Evolutionary conservation across 2,888 invertebrate species (phyloP), one percentile per base, ranked within the genome.

Genomic region (Helleia helle): DNA sequence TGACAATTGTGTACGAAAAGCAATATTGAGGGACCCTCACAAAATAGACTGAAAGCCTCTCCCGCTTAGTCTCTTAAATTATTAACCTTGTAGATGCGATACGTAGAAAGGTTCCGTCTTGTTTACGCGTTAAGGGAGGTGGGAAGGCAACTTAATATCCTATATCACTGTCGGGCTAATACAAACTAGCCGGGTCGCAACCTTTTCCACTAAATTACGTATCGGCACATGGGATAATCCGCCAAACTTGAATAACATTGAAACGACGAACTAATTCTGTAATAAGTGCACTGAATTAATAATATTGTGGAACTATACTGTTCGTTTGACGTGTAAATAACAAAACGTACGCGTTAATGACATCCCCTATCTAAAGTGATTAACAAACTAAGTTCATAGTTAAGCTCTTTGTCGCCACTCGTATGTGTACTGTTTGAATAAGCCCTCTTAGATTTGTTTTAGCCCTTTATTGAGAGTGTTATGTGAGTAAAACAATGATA

Each of bases 201-300:
- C 81, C 81, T 83, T 83, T 81, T 80, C 80, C 79, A 77, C 74
- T 80, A 75, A 81, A 84, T 84, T 84, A 75, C 76, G 72, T 81
- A 84, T 83, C 72, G 77, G 76, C 72, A 67, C 64, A 71, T 63
- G 72, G 76, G 76, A 77, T 83, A 76, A 80, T 76, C 77, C 69
- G 51, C 64, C 68, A 71, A 66, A 77, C 70, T 77, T 67, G 71
- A 73, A 71, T 77, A 72, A 76, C 70, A 67, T 60, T 62, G 60
- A 56, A 61, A 62, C 61, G 60, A 62, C 56, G 56, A 62, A 54
- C 58, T 65, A 61, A 67, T 60, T 62, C 60, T 50, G 50, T 60
- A 62, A 65, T 65, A 68, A 71, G 62, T 71, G 69, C 66, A 68
- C 49, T 55, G 53, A 59, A 56, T 62, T 62, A 62, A 52, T 56